Conservation (phyloP, 2,888 invertebrate species). For the Cyrtodaria siliqua region DNA sequence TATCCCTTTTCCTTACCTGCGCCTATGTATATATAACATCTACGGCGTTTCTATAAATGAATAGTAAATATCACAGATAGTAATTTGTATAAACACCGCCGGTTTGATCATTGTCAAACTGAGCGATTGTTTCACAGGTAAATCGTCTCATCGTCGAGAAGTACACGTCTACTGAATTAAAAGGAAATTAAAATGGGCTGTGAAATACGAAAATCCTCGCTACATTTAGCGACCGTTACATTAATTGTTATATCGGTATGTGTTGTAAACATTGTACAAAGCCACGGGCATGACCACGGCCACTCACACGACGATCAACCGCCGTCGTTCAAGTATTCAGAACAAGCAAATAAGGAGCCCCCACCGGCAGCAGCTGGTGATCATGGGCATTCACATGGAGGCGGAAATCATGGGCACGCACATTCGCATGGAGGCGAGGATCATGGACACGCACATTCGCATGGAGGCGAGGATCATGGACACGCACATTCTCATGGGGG, state of each 20-base stretch:
- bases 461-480: constrained; percentile 37
- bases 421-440: constrained; percentile 2
- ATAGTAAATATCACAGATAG: too few relatives aligned
- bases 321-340: constrained; percentile 94
- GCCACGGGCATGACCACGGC: constrained; percentile 15
- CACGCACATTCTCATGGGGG: constrained; percentile 40
- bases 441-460: constrained; percentile 40
- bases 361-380: constrained; percentile 12
- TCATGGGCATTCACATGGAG: constrained; percentile 20
- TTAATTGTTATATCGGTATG: not conserved
- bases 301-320: constrained; percentile 86
- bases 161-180: constrained; percentile 50
- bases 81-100: not conserved
- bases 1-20: too few relatives aligned
- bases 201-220: not conserved
- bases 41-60: too few relatives aligned
- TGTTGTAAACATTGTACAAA: not conserved
- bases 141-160: constrained; percentile 29
- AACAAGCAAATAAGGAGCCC: constrained; percentile 88
- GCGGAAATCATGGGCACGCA: constrained; percentile 61
- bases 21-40: too few relatives aligned
- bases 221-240: not conserved
- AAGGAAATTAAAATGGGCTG: constrained; percentile 16
- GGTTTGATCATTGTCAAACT: constrained; percentile 17
- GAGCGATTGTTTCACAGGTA: constrained; percentile 18